These are phyloP conservation scores for Lithodes maja DNA, from an alignment of 2,888 invertebrate species.

Conservation along the genomic window DNA sequence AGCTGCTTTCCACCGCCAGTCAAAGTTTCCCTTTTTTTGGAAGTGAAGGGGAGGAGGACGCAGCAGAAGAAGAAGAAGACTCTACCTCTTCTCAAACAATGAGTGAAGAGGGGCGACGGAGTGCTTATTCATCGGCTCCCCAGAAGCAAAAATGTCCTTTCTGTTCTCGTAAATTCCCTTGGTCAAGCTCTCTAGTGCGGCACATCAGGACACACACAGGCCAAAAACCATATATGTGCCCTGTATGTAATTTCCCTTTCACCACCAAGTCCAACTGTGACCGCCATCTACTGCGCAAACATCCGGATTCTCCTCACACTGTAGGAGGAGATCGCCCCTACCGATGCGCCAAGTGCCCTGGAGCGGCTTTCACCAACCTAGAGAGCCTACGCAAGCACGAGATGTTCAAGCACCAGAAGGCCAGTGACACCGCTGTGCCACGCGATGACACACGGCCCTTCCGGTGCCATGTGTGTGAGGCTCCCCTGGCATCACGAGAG, in stretches of 20 bases:
- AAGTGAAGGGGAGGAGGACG: constrained; percentile 71
- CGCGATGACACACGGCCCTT: constrained; percentile 66
- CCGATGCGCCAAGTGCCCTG: constrained; percentile 67
- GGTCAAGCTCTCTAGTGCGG: constrained; percentile 95
- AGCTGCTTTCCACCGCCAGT: constrained; percentile 84
- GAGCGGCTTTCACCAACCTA: constrained; percentile 69
- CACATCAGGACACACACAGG: constrained; percentile 96
- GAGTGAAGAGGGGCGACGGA: constrained; percentile 83
- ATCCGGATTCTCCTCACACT: constrained; percentile 77
- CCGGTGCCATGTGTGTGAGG: constrained; percentile 68
- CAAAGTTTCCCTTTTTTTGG: constrained; percentile 80
- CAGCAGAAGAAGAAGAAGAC: constrained; percentile 79
- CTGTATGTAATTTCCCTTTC: constrained; percentile 92
- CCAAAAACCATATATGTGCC: constrained; percentile 97
- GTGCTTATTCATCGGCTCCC: constrained; percentile 95
- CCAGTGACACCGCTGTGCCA: constrained; percentile 60
- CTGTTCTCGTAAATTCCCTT: constrained; percentile 95
- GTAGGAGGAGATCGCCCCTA: constrained; percentile 65
- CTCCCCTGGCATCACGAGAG: constrained; percentile 44
- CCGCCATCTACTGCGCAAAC: constrained; percentile 92
- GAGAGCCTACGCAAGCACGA: constrained; percentile 69
- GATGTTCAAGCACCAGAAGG: constrained; percentile 70
- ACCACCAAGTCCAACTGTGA: constrained; percentile 98
- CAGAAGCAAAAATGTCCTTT: constrained; percentile 95
- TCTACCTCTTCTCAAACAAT: constrained; percentile 75